A percentile compares a stretch with the other conserved stretches of the same genome.
Conservation (phyloP, 2,113 vertebrate genomes). For the Hystrix cristata region DNA sequence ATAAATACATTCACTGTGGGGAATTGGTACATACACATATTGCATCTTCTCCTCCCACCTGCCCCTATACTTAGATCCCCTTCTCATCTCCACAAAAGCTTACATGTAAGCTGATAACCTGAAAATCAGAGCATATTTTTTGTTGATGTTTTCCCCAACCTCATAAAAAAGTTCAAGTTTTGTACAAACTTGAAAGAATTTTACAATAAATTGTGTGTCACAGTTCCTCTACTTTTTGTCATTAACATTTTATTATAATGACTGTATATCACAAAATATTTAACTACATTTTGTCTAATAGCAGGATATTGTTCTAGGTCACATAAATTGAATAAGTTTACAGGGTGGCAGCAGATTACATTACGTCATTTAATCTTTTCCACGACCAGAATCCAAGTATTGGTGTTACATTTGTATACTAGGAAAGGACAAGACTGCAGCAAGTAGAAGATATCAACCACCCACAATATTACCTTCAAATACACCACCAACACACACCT, state of each 20-base stretch:
- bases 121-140: background rate
- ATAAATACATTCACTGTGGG: background rate
- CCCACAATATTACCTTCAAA: background rate
- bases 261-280: slow-evolving; percentile 12
- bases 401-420: background rate
- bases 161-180: background rate
- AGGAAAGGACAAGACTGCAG: background rate
- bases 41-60: background rate
- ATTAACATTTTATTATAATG: background rate
- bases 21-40: background rate
- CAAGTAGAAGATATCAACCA: background rate
- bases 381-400: background rate
- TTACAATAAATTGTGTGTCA: background rate
- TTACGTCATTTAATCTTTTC: background rate
- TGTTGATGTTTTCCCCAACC: background rate
- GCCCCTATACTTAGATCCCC: background rate
- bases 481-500: background rate
- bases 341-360: background rate
- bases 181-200: background rate
- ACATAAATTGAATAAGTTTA: slow-evolving; percentile 18
- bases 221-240: background rate
- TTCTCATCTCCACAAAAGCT: background rate
- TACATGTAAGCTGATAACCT: background rate
- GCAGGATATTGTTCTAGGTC: background rate
- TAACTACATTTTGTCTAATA: background rate